These are phyloP conservation scores for Lasiommata megera DNA, from an alignment of 2,888 invertebrate genomes.

Conservation along the genomic window DNA sequence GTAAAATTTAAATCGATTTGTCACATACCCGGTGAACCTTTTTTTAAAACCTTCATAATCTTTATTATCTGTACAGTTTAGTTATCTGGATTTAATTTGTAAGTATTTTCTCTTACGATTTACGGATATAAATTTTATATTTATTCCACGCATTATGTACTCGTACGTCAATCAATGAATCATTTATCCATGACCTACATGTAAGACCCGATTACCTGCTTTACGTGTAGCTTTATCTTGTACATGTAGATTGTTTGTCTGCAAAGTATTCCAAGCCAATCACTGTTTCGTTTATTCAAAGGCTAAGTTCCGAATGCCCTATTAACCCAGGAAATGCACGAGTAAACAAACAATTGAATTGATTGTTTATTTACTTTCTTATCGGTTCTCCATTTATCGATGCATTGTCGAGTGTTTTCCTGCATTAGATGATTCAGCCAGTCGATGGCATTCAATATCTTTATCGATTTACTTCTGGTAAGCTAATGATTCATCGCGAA, in stretches of 20 bases:
- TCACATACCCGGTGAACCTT: too few species aligned
- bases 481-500: constrained; percentile 8
- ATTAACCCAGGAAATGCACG: constrained; percentile 6
- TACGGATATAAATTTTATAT: neutral
- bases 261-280: neutral
- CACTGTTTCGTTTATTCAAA: neutral
- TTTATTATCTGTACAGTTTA: too few species aligned
- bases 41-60: too few species aligned
- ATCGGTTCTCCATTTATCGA: constrained; percentile 33
- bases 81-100: neutral
- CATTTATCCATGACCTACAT: constrained; percentile 19
- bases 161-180: neutral
- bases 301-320: neutral
- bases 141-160: neutral
- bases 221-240: constrained; percentile 3
- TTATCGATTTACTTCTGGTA: constrained; percentile 8
- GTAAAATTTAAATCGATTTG: neutral
- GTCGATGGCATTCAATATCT: constrained; percentile 14
- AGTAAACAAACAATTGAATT: constrained; percentile 19
- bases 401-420: constrained; percentile 27
- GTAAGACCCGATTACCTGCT: constrained; percentile 4
- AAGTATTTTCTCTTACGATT: neutral
- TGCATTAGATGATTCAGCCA: constrained; percentile 31
- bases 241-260: neutral
- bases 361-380: constrained; percentile 38